phyloP scores from a whole-genome alignment of 2,797 vertebrate genomes.

The Cottoperca gobio region DNA sequence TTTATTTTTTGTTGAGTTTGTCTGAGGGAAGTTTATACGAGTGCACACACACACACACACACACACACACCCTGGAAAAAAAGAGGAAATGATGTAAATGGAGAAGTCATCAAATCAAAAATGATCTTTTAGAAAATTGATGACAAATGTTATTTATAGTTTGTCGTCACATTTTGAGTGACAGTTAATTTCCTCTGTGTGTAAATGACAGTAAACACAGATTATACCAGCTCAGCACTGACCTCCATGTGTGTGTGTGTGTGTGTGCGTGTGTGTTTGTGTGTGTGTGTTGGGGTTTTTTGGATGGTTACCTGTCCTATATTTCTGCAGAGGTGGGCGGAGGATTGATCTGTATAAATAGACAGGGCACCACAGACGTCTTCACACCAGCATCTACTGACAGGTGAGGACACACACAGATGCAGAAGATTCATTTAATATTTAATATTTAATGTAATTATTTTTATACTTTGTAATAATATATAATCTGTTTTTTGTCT shows the following conservation, averaged over 20 bases:
- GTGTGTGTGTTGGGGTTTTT: constrained; percentile 56
- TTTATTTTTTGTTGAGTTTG: no score
- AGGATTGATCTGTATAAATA: constrained; percentile 65
- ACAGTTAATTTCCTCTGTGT: constrained; percentile 65
- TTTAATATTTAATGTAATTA: neutral
- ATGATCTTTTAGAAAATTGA: neutral
- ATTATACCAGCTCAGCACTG: constrained; percentile 34
- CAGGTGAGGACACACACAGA: constrained; percentile 50
- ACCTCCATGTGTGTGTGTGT: constrained; percentile 40
- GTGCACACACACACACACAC: constrained; percentile 12
- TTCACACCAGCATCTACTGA: constrained; percentile 53
- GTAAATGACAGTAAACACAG: constrained; percentile 62
- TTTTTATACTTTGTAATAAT: neutral
- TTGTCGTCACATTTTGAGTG: constrained; percentile 15
- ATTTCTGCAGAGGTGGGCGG: constrained; percentile 64
- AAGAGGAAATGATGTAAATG: constrained; percentile 39
- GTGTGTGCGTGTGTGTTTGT: constrained; percentile 23
- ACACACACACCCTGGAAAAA: neutral
- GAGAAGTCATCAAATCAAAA: constrained; percentile 10
- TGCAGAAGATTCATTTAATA: neutral
- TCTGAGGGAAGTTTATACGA: constrained; percentile 17
- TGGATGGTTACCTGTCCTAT: constrained; percentile 72
- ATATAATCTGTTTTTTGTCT: constrained; percentile 11
- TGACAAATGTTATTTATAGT: constrained; percentile 1
- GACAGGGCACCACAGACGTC: neutral